Base-by-base conservation (phyloP, 2,888 invertebrate genomes). In the Mylabris sibirica region DNA sequence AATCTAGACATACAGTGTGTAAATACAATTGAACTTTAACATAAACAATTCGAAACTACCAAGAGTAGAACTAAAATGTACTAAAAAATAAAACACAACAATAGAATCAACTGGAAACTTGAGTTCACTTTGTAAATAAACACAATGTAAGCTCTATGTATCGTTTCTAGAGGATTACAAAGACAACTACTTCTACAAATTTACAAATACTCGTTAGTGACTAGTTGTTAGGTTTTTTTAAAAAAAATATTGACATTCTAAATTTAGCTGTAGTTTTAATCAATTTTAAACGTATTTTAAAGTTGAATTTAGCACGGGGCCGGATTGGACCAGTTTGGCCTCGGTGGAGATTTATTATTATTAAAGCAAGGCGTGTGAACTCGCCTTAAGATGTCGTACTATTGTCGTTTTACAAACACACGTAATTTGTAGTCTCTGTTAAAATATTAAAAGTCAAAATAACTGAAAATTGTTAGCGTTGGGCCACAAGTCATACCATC, bases 11-110 rank as follows among this genome's bases (percentile, higher is more conserved):
- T 3, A 9, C n/a, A n/a, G n/a, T n/a, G 12, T 57, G 57, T 57
- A 17, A 24, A 57, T 57, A 11, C 57, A 57, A 57, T 57, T 57
- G 24, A 57, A 57, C 24, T 57, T 24, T 22, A 57, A 57, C 24
- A 24, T 24, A 57, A 57, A 57, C 57, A 57, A 3, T 57, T 57
- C 24, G 24, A 24, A 57, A 57, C 49, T 57, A 57, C 4, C 3
- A 3, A 11, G 1, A 49, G 6, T 49, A 6, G 49, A 17, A 38
- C 12, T 5, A 12, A 11, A 11, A 12, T 38, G 14, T 30, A 30
- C 8, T 3, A 30, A 30, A 30, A 30, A 30, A 30, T 6, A 44
- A 44, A 5, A 17, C 8, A 44, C 1, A n/a, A 44, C n/a, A 24
- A 57, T 4, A 22, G 14, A 14, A 24, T 11, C 20, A 53, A 53